Evolutionary conservation across 2,797 vertebrate genomes (phyloP).

Genomic region (Gallinago nigripennis): DNA sequence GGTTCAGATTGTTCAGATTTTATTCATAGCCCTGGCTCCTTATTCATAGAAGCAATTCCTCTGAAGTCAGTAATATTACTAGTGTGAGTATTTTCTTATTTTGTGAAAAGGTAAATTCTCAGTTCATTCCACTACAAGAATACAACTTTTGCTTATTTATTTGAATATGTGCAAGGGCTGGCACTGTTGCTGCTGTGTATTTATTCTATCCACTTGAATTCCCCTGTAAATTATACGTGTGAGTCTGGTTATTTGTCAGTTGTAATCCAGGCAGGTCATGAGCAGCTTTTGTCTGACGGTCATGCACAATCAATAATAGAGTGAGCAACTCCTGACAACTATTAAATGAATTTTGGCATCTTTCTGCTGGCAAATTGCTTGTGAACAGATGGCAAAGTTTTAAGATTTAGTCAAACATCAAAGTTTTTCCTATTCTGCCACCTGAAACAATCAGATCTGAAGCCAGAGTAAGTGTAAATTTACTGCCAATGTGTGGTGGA

Average conservation of each 20-base stretch:
- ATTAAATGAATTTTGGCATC: not conserved
- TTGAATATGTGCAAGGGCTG: not conserved
- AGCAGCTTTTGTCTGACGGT: slow-evolving; percentile 2
- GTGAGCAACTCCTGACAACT: not conserved
- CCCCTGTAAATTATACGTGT: not conserved
- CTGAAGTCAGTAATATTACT: not conserved
- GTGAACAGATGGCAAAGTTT: slow-evolving; percentile 38
- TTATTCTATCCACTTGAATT: slow-evolving; percentile 23
- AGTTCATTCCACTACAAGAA: not conserved
- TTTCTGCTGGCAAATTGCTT: slow-evolving; percentile 13
- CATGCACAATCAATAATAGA: not conserved
- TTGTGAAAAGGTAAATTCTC: not conserved
- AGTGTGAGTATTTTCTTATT: not conserved
- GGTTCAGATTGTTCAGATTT: not conserved
- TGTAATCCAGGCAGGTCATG: not conserved
- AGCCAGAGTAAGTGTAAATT: not conserved
- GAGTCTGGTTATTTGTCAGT: not conserved
- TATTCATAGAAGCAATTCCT: not conserved
- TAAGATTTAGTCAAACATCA: slow-evolving; percentile 19
- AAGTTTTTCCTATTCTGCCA: slow-evolving; percentile 6
- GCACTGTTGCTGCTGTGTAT: not conserved
- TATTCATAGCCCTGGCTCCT: not conserved
- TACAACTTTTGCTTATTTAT: not conserved
- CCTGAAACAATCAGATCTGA: slow-evolving; percentile 28
- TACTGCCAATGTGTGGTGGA: not conserved